Conservation (phyloP, 2,888 invertebrate species). For the Chironomus tentans region DNA sequence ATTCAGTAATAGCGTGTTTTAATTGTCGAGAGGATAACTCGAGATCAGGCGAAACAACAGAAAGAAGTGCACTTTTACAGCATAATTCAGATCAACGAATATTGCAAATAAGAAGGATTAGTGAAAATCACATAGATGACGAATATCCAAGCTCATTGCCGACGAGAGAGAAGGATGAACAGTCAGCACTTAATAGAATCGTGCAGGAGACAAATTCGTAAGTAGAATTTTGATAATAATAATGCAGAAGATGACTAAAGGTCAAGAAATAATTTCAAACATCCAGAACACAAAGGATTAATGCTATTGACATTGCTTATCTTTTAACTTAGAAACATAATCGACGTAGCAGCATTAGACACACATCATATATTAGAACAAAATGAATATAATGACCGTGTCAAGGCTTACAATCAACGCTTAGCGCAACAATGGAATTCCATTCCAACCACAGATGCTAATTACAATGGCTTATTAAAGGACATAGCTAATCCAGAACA, state of each 20-base stretch:
- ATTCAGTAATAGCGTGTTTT: constrained; percentile 37
- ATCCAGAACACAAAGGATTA: background rate
- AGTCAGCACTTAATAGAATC: constrained; percentile 81
- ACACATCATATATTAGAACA: constrained; percentile 82
- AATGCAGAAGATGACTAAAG: background rate
- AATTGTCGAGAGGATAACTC: constrained; percentile 38
- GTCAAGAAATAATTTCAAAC: too few relatives aligned
- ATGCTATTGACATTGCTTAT: background rate
- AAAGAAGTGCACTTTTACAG: background rate
- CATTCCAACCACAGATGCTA: background rate
- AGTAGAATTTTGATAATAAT: constrained; percentile 36
- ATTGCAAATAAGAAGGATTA: constrained; percentile 60
- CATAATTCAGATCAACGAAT: constrained; percentile 48
- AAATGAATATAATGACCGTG: constrained; percentile 77
- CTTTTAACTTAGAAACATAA: constrained; percentile 63
- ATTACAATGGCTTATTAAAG: constrained; percentile 45
- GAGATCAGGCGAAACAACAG: constrained; percentile 33
- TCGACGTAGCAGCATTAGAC: constrained; percentile 87
- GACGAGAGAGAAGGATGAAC: constrained; percentile 67
- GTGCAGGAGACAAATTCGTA: constrained; percentile 85
- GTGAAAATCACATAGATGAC: constrained; percentile 48
- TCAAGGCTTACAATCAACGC: constrained; percentile 57
- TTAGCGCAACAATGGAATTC: constrained; percentile 45
- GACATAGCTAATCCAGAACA: constrained; percentile 70
- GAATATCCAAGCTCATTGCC: constrained; percentile 55